Evolutionary conservation across 2,888 invertebrate species (phyloP), one percentile per base, ranked within the genome.

Genomic region (Eupithecia subfuscata): DNA sequence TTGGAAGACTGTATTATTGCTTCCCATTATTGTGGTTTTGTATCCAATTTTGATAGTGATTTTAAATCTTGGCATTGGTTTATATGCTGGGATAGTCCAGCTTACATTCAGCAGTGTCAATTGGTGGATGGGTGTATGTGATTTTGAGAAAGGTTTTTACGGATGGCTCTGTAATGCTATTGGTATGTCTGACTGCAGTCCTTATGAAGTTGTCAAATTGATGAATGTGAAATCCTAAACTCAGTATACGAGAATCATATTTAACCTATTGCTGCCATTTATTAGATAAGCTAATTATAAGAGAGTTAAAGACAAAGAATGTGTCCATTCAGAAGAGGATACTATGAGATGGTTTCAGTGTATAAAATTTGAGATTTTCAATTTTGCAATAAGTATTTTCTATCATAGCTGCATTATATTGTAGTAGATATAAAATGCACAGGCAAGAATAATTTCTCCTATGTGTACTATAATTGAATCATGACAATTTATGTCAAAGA

Each of bases 61-160:
- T 69, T 96, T 96, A 85, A 96, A 96, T 43, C 75, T 97, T 73
- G 96, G 96, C 0, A 86, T 97, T 25, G 97, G 96, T 0, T 70
- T 97, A 48, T 97, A 96, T 88, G 96, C 97, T 67, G 96, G 96
- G 0, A 90, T 96, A 74, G 95, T 95, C 11, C 97, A 97, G 88
- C 88, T 97, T 18, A 97, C 97, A 1, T 96, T 97, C 88, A 96
- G 96, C 83, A 96, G 96, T 76, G 95, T 95, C 48, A 96, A 96
- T 80, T 97, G 97, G 97, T 94, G 95, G 86, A 96, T 96, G 83
- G 97, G 97, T 90, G 96, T 97, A 4, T 95, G 95, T 75, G 97
- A 97, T 89, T 96, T 96, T 85, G 97, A 97, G 84, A 97, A 97
- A 88, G 97, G 97, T 0, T 97, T 97, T 90, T 97, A 96, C 82